phyloP scores from a whole-genome alignment of 1,140 invertebrate species.

The Papilio machaon region DNA sequence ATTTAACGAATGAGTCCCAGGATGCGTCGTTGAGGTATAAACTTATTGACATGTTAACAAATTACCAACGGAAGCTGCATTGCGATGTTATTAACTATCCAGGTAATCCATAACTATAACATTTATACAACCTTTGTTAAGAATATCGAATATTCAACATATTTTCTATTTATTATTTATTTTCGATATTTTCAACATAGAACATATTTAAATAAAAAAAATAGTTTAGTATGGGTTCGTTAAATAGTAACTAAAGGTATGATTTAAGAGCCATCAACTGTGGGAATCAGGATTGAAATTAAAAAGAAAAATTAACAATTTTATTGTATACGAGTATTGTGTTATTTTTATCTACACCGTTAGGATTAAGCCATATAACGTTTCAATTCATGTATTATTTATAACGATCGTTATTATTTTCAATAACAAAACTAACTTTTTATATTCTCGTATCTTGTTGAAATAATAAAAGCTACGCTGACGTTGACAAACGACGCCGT shows the following conservation, averaged over 20 bases:
- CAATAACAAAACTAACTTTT: neutral
- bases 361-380: too few species aligned
- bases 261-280: too few species aligned
- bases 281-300: too few species aligned
- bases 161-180: neutral
- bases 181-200: neutral
- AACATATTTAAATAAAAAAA: too few species aligned
- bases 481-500: conserved; percentile 7
- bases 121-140: neutral
- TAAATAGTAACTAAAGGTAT: too few species aligned
- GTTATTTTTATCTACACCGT: too few species aligned
- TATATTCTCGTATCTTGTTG: neutral
- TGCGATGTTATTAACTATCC: conserved; percentile 9
- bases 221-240: too few species aligned
- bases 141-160: too few species aligned
- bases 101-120: neutral
- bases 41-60: conserved; percentile 6
- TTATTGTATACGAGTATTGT: too few species aligned
- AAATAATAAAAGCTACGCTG: conserved; percentile 13
- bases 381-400: neutral
- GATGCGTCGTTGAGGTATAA: neutral
- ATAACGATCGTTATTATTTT: neutral
- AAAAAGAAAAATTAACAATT: too few species aligned
- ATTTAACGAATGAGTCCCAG: conserved; percentile 4
- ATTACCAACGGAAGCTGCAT: neutral